Conservation (phyloP, 2,113 vertebrate species). For the Semnopithecus entellus region DNA sequence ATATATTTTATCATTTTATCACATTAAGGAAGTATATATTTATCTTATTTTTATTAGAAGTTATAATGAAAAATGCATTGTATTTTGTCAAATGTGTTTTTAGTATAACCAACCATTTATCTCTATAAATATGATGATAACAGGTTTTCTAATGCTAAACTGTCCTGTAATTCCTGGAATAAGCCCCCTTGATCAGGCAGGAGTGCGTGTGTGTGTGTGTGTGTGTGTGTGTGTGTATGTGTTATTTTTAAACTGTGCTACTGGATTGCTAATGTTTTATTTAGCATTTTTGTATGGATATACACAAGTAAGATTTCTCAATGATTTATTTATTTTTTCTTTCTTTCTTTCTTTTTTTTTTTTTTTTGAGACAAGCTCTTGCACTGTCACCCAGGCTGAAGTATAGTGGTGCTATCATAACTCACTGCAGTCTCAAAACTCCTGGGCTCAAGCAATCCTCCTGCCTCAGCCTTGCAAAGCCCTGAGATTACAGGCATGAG, state of each 20-base stretch:
- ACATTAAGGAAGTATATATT: neutral
- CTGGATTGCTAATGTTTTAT: neutral
- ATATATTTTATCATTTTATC: neutral
- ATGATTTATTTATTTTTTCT: no score
- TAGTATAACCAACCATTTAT: neutral
- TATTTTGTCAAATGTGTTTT: neutral
- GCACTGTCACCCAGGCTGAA: no score
- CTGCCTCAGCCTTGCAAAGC: no score
- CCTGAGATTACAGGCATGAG: no score
- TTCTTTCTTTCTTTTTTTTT: no score
- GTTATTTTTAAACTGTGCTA: neutral
- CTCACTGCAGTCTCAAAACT: no score
- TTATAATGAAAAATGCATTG: neutral
- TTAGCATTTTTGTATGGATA: neutral
- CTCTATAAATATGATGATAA: neutral
- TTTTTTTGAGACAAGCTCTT: no score
- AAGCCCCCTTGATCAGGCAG: neutral
- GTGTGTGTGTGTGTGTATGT: neutral
- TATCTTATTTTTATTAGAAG: neutral
- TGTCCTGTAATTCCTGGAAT: neutral
- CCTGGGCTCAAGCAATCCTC: no score
- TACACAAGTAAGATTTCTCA: neutral
- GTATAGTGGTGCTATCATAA: no score
- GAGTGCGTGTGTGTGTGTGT: no score
- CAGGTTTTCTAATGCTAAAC: neutral